Base-by-base conservation (phyloP, 1,140 invertebrate species). In the Leptopilina boulardi region DNA sequence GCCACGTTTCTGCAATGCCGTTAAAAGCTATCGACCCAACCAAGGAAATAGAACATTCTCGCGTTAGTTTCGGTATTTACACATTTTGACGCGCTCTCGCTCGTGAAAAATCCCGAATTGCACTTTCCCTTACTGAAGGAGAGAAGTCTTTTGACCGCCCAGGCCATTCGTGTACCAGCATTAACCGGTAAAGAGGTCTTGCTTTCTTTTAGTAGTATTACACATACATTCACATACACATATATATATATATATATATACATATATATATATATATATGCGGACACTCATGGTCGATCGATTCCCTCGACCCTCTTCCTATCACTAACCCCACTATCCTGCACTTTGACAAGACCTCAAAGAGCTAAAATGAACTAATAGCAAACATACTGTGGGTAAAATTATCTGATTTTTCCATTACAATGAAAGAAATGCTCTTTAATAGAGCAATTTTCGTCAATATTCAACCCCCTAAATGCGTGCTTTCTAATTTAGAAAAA, bases 351-450 rank as follows among this genome's bases (percentile, higher is more conserved):
- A 79, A 80, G 79, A 77, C 79, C 76, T 74, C 79, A 78, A 78
- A 80, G 77, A 81, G 79, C 73, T 83, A 82, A 84, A 79, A 79
- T 81, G 77, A 71, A 82, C 81, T 87, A 87, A 87, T 85, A 85
- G 84, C 79, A 70, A 82, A 84, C 85, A 84, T 84, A 84, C 85
- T 85, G n/a, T n/a, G 83, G 75, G 70, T 81, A 73, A 83, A 86
- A 86, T 85, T 47, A 47, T 47, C 15, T 15, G 13, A 47, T 47
- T 47, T 47, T 47, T 47, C 44, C 13, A 15, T 47, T 15, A 47
- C n/a, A 4, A 47, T 4, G n/a, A 15, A 47, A 47, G 44, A 47
- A 47, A 47, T 1, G 9, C 42, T 15, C 42, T 44, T 44, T 8
- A 44, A 44, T 11, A 44, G 42, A n/a, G 9, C 42, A 44, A 44